Percentiles rank a stretch among this genome's conserved stretches.
phyloP scores from a whole-genome alignment of 2,113 vertebrate genomes.

The Crypturellus undulatus region DNA sequence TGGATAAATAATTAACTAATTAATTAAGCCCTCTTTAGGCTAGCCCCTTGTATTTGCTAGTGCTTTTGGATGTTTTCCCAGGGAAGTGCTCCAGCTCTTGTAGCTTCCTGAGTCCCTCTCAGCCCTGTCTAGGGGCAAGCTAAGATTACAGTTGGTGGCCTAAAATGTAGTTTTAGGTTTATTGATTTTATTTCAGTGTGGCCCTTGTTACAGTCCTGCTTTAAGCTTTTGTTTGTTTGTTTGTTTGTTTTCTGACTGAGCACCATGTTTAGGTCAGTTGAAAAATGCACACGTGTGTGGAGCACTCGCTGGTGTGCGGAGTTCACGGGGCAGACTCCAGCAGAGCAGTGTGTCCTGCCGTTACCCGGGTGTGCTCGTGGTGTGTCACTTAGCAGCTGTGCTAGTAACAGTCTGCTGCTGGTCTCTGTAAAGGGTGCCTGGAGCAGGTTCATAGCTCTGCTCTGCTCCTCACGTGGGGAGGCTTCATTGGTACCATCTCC shows the following conservation, averaged over 20 bases:
- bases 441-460: background rate
- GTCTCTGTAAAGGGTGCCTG: background rate
- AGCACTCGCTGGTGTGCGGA: background rate
- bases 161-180: background rate
- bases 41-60: background rate
- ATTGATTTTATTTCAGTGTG: background rate
- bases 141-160: background rate
- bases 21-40: background rate
- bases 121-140: background rate
- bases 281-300: fast-evolving
- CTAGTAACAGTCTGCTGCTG: background rate
- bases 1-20: background rate
- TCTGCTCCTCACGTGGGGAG: background rate
- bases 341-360: fast-evolving
- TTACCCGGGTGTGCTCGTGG: background rate
- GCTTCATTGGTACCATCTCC: background rate
- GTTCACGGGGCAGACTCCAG: background rate
- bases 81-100: background rate
- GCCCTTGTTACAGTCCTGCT: background rate
- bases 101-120: background rate
- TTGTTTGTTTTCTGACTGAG: background rate
- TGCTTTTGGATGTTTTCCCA: background rate
- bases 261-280: background rate
- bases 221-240: background rate
- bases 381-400: background rate